Percentiles rank a stretch among this genome's conserved stretches.
Conservation (phyloP, 1,140 invertebrate genomes). For the Aradophagus sp. region DNA sequence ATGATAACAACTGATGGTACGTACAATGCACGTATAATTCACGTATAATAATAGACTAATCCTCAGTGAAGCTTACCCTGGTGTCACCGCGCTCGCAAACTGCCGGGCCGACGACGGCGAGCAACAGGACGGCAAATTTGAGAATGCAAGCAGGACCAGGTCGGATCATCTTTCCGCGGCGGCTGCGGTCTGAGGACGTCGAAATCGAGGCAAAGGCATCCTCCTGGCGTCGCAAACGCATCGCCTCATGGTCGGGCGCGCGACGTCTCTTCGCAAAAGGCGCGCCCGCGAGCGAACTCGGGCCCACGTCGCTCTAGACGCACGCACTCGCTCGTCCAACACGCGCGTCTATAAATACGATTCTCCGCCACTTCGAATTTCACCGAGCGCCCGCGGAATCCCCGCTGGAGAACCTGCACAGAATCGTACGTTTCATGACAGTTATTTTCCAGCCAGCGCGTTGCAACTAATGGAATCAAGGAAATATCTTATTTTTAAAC, state of each 20-base stretch:
- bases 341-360: conserved; percentile 51
- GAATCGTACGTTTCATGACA: conserved; percentile 8
- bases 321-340: conserved; percentile 38
- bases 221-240: conserved; percentile 52
- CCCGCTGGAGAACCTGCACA: conserved; percentile 42
- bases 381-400: conserved; percentile 32
- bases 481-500: no score
- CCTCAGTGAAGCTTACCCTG: conserved; percentile 41
- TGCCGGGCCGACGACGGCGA: conserved; percentile 39
- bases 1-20: no score
- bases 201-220: conserved; percentile 52
- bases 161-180: conserved; percentile 50
- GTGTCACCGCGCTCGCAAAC: conserved; percentile 43
- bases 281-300: conserved; percentile 42
- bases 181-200: conserved; percentile 48
- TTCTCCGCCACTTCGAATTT: conserved; percentile 34
- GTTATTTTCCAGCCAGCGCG: conserved; percentile 9
- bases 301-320: conserved; percentile 30
- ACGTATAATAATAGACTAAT: no score
- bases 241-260: conserved; percentile 52
- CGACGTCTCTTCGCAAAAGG: conserved; percentile 53
- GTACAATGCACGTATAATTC: no score
- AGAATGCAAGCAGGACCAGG: conserved; percentile 40
- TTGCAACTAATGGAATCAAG: no score
- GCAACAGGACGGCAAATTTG: conserved; percentile 46